These are phyloP conservation scores for Drosophila mercatorum DNA, from an alignment of 2,888 invertebrate genomes.

Conservation along the genomic window DNA sequence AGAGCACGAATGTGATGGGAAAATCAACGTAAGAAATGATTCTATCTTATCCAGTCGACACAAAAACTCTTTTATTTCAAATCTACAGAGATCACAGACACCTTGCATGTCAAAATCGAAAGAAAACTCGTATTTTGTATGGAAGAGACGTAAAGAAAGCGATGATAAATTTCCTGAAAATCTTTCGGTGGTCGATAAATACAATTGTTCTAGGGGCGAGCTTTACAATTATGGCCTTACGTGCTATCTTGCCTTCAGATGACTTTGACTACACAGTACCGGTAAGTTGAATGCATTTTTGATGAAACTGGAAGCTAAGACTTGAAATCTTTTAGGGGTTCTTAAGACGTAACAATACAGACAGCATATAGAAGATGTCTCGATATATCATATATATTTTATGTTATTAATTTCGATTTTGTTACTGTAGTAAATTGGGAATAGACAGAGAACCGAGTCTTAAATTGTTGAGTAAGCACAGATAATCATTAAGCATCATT, in stretches of 20 bases:
- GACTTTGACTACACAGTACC: not conserved
- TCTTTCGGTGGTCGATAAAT: constrained; percentile 15
- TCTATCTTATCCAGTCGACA: too few relatives aligned
- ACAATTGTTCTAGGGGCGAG: not conserved
- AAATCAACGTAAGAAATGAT: too few relatives aligned
- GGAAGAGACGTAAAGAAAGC: not conserved
- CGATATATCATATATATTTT: not conserved
- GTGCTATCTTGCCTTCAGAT: not conserved
- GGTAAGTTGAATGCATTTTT: not conserved
- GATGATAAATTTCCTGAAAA: not conserved
- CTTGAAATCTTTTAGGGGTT: not conserved
- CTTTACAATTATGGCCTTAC: not conserved
- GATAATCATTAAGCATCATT: too few relatives aligned
- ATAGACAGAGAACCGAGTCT: not conserved
- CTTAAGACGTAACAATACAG: not conserved
- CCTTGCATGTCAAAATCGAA: too few relatives aligned
- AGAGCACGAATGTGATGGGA: not conserved
- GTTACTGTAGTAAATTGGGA: not conserved
- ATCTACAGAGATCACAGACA: too few relatives aligned
- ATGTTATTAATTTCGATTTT: not conserved
- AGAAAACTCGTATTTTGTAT: too few relatives aligned
- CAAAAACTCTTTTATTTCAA: too few relatives aligned
- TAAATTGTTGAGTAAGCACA: not conserved
- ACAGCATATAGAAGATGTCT: not conserved
- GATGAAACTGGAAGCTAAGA: not conserved